Conservation (phyloP, 2,797 vertebrate species). For the Eidolon dupreanum region DNA sequence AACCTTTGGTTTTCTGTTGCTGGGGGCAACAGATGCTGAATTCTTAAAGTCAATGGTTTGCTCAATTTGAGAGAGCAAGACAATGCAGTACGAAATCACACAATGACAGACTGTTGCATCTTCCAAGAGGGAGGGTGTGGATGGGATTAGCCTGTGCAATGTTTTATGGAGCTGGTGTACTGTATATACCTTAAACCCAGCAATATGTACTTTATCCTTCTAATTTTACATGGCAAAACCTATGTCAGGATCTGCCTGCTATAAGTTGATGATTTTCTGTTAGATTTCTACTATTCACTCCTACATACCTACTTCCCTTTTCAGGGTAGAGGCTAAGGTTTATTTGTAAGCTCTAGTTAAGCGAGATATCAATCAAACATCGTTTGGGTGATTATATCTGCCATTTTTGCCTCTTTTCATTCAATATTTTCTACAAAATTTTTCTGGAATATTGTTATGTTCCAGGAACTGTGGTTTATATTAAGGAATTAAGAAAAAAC, state of each 20-base stretch:
- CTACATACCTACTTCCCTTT: background rate
- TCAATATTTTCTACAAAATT: background rate
- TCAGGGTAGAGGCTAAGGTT: background rate
- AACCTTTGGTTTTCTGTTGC: background rate
- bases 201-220: background rate
- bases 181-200: background rate
- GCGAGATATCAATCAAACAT: background rate
- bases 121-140: background rate
- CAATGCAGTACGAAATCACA: background rate
- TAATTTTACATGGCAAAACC: background rate
- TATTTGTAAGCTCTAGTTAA: background rate
- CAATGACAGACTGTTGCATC: background rate
- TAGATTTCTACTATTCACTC: background rate
- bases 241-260: background rate
- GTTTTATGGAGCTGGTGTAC: background rate
- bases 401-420: background rate
- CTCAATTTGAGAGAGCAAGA: background rate
- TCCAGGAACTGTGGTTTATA: background rate
- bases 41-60: background rate
- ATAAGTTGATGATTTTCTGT: background rate
- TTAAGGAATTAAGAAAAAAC: background rate
- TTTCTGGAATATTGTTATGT: background rate
- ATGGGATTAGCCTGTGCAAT: background rate
- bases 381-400: background rate
- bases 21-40: background rate